Conservation (phyloP, 2,113 vertebrate genomes). For the Sander vitreus region DNA sequence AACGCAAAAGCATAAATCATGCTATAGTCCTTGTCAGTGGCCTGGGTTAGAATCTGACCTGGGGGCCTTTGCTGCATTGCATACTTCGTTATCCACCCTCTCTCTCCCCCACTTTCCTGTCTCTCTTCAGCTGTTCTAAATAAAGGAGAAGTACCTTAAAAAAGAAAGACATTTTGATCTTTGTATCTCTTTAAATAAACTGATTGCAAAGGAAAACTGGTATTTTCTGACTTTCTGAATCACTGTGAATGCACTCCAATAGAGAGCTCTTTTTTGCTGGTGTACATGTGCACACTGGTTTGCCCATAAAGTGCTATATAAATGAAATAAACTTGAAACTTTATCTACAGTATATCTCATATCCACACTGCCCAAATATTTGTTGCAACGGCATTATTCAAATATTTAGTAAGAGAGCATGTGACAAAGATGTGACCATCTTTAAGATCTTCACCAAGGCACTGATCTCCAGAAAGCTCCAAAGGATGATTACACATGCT, state of each 20-base stretch:
- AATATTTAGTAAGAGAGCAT: not conserved
- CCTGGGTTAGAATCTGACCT: no score
- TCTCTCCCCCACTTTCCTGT: no score
- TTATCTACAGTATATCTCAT: not conserved
- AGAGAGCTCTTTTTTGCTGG: not conserved
- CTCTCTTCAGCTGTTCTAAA: no score
- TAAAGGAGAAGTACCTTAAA: no score
- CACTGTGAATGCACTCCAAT: not conserved
- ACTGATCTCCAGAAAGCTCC: not conserved
- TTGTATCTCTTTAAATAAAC: not conserved
- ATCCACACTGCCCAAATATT: not conserved
- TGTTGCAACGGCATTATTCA: not conserved
- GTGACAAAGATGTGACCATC: not conserved
- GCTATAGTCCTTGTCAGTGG: no score
- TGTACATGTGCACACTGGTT: no score
- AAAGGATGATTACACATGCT: not conserved
- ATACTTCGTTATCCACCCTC: no score
- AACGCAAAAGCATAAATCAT: no score
- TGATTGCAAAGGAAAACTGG: not conserved
- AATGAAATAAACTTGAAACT: no score
- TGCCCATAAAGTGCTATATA: no score
- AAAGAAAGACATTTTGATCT: no score
- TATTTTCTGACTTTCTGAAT: not conserved
- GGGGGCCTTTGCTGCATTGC: no score
- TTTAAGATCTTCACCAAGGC: not conserved